A percentile compares a stretch with the other conserved stretches of the same genome.
Conservation (phyloP, 2,113 vertebrate species). For the Aphelocoma coerulescens region DNA sequence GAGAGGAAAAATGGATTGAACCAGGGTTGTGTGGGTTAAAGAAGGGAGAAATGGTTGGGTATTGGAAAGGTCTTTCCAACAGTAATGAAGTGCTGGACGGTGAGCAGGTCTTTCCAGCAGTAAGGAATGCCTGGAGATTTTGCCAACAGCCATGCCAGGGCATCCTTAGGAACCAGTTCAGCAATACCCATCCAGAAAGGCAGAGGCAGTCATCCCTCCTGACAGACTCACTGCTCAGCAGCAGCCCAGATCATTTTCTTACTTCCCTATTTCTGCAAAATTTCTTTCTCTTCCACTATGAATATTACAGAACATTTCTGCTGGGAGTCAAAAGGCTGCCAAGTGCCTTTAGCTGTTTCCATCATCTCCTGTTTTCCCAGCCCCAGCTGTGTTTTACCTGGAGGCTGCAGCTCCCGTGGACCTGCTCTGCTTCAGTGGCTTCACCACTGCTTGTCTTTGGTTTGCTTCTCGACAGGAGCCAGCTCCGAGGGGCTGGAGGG, state of each 20-base stretch:
- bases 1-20: background rate
- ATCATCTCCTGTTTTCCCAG: background rate
- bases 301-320: background rate
- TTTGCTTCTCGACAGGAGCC: background rate
- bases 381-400: background rate
- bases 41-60: background rate
- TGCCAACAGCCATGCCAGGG: fast-evolving
- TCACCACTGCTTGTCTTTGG: fast-evolving
- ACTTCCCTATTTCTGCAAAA: background rate
- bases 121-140: background rate
- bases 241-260: background rate
- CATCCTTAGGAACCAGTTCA: background rate
- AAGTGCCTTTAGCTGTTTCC: background rate
- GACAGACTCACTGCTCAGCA: background rate
- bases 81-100: fast-evolving
- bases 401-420: background rate
- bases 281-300: background rate
- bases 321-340: background rate
- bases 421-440: background rate
- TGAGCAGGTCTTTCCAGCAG: background rate
- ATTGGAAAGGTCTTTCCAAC: background rate
- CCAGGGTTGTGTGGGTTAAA: background rate
- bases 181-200: background rate
- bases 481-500: background rate
- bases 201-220: background rate